Evolutionary conservation across 2,113 vertebrate genomes (phyloP), one percentile per base, ranked within the genome.

Genomic region (Abramis brama): DNA sequence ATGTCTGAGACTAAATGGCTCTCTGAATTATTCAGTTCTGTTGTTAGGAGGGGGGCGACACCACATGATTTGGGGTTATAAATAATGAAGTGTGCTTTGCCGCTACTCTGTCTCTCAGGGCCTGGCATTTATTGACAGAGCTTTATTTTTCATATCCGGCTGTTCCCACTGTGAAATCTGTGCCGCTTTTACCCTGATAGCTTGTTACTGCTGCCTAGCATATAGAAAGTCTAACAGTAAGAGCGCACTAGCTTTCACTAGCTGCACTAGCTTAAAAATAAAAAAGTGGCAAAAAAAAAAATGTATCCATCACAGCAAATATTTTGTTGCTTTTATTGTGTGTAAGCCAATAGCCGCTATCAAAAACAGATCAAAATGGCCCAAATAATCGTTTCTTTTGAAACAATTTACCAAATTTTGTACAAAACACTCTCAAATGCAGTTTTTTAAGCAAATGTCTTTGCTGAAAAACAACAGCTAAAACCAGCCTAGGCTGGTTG

Each of bases 61-160:
- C 66, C 59, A 60, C 52, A 79, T 83, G 77, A 86, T 86, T 77
- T 78, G 50, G 27, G 43, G 79, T 45, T 81, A 88, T 90, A 85
- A 88, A 90, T 91, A 90, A 89, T 91, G 30, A 85, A 89, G 60
- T 23, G 30, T n/a, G 45, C 64, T 60, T 82, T 12, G 59, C 86
- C 43, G 64, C 76, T 52, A 74, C n/a, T 43, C 84, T 79, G 85
- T 82, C 89, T 86, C 87, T 19, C 33, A 82, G 74, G 79, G 70
- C 78, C 81, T 87, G 86, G 78, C 83, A 85, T 85, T 88, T 87
- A 84, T 83, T 70, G 79, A 55, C 84, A 75, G 68, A 81, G 77
- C 74, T 82, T 82, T 71, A 85, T 85, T 89, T 59, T 30, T 83
- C 75, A 79, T 79, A 70, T 80, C 79, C n/a, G 36, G 74, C 57